A percentile compares a stretch with the other conserved stretches of the same genome.
Evolutionary conservation across 2,888 invertebrate genomes (phyloP).

Genomic region (Silvanus unidentatus): DNA sequence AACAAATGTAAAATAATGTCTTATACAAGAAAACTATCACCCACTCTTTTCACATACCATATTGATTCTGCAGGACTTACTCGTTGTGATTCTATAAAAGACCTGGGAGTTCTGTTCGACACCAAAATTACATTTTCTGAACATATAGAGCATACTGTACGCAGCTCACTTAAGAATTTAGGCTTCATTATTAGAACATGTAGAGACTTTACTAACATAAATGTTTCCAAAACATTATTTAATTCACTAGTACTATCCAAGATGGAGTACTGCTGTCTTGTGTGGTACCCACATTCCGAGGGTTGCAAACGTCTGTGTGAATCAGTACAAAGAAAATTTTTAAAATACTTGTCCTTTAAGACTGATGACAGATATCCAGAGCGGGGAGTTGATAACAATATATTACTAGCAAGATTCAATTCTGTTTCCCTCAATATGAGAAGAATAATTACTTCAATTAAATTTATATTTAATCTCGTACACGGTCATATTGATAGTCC

Average conservation of each 20-base stretch:
- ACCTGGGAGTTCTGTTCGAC: not conserved
- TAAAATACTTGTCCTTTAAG: not conserved
- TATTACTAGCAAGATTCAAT: not conserved
- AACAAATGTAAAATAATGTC: not conserved
- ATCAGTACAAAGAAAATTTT: not conserved
- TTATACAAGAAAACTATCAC: not conserved
- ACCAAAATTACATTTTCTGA: not conserved
- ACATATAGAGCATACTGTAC: not conserved
- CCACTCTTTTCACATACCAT: not conserved
- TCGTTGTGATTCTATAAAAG: not conserved
- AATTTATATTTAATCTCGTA: not conserved
- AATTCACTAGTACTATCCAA: not conserved
- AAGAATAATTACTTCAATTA: not conserved
- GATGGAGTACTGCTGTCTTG: not conserved
- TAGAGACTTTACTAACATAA: not conserved
- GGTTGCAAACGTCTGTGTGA: not conserved
- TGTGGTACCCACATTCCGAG: not conserved
- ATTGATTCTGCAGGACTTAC: not conserved
- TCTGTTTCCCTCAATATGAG: not conserved
- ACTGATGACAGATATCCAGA: not conserved
- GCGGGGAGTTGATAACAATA: not conserved
- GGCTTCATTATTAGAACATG: not conserved
- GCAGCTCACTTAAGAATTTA: not conserved
- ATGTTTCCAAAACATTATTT: not conserved
- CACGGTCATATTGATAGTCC: not conserved